These are phyloP conservation scores for Callionymus lyra DNA, from an alignment of 2,113 vertebrate species.

Conservation along the genomic window DNA sequence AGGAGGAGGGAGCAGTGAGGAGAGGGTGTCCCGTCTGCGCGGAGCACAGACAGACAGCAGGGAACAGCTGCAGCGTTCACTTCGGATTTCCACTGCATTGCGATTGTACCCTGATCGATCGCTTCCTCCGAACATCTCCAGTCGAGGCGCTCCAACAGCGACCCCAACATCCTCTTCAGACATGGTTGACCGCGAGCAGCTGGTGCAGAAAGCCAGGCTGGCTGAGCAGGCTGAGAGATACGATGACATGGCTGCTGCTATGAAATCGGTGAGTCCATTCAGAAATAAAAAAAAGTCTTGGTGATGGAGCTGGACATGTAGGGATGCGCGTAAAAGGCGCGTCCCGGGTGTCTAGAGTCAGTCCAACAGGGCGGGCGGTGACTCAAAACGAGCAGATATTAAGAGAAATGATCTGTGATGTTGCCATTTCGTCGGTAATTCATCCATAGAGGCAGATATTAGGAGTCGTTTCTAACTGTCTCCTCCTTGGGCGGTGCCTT, in stretches of 20 bases:
- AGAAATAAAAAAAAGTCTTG: neutral
- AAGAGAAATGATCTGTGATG: neutral
- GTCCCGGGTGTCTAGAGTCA: no score
- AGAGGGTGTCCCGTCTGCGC: constrained; percentile 62
- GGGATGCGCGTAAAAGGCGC: no score
- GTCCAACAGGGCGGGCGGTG: neutral
- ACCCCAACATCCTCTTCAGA: constrained; percentile 27
- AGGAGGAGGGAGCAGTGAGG: constrained; percentile 18
- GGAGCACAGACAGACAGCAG: constrained; percentile 67
- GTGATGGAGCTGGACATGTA: neutral
- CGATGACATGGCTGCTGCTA: constrained; percentile 96
- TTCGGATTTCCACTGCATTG: constrained; percentile 59
- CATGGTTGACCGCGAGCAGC: constrained; percentile 98
- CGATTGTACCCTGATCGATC: constrained; percentile 31
- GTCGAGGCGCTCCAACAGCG: constrained; percentile 31
- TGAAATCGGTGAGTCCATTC: constrained; percentile 90
- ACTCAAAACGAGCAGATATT: neutral
- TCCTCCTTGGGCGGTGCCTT: constrained; percentile 69
- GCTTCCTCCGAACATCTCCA: constrained; percentile 30
- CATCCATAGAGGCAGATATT: neutral
- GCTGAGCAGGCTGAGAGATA: constrained; percentile 96
- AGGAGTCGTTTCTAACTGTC: no score
- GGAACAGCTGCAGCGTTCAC: constrained; percentile 69
- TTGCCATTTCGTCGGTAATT: constrained; percentile 1
- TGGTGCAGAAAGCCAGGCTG: constrained; percentile 98